Conservation (phyloP, 2,113 vertebrate genomes). For the Lipophrys pholis region DNA sequence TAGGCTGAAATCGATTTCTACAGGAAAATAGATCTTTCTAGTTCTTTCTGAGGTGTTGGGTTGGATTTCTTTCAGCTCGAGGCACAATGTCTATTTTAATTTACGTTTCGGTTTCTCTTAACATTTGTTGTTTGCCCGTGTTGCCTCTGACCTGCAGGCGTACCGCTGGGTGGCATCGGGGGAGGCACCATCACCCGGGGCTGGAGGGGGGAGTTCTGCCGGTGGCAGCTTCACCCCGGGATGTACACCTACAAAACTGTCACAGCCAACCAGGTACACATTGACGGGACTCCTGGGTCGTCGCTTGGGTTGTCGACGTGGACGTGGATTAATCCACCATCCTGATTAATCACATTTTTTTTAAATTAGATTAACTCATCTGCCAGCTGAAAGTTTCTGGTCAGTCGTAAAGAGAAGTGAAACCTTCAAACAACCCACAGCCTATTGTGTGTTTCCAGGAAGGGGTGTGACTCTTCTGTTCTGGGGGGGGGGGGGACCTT, state of each 20-base stretch:
- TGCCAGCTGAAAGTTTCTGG: too few relatives aligned
- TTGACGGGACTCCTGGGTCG: neutral
- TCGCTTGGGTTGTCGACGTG: too few relatives aligned
- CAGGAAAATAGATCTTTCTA: too few relatives aligned
- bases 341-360: too few relatives aligned
- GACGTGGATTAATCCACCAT: too few relatives aligned
- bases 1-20: too few relatives aligned
- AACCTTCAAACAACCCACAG: neutral
- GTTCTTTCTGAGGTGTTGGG: too few relatives aligned
- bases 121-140: too few relatives aligned
- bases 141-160: conserved; percentile 89
- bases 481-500: neutral
- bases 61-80: too few relatives aligned
- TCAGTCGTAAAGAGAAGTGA: neutral
- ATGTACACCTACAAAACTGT: conserved; percentile 93
- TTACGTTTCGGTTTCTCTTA: too few relatives aligned
- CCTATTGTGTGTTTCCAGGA: neutral
- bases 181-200: conserved; percentile 96
- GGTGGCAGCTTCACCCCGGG: conserved; percentile 96
- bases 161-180: conserved; percentile 93
- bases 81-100: too few relatives aligned
- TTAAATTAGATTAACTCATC: too few relatives aligned
- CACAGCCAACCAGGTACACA: conserved; percentile 88
- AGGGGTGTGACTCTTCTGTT: neutral
- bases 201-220: conserved; percentile 95